Evolutionary conservation across 2,113 vertebrate species (phyloP), one percentile per base, ranked within the genome.

Genomic region (Polypterus senegalus): DNA sequence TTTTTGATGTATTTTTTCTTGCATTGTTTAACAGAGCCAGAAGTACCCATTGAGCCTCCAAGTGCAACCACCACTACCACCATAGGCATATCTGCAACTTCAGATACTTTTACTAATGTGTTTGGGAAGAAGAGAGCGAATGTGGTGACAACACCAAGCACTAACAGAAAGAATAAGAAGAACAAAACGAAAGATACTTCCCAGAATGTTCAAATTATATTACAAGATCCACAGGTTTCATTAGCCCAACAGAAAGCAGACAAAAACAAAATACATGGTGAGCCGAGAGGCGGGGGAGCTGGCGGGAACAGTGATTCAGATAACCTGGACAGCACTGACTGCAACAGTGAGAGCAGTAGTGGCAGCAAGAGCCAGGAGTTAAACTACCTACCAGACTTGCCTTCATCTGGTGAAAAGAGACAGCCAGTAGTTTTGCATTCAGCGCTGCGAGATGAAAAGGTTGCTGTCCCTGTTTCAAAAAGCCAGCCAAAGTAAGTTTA

Each of bases 51-150:
- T 66, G 96, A 98, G 75, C 96, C 96, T 77, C 96, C 96, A 4
- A 98, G 96, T 76, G 96, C 96, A 71, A 98, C 95, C 54, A 98
- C 94, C 63, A 98, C 94, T 68, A 98, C 96, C 69, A 98, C 96
- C 69, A 98, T 98, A 67, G 96, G 96, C 62, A 97, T 98, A 71
- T 96, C 94, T 68, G 96, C 96, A 57, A 98, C 96, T 71, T 98
- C 94, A 73, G 67, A 91, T 73, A 97, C 94, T 66, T 98, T 98
- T 81, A 91, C 91, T 72, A 94, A 88, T 74, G 89, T 82, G 56
- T 97, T 97, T 74, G 92, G 94, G 62, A 98, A 98, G 77, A 98
- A 98, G 81, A 86, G 96, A 67, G 88, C 91, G 63, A 91, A 86
- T 27, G 91, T 96, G 71, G 90, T 91, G 69, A 96, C 92, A 56